phyloP scores from a whole-genome alignment of 37 sponge, comb jelly and placozoan genomes.

The Amphimedon queenslandica region DNA sequence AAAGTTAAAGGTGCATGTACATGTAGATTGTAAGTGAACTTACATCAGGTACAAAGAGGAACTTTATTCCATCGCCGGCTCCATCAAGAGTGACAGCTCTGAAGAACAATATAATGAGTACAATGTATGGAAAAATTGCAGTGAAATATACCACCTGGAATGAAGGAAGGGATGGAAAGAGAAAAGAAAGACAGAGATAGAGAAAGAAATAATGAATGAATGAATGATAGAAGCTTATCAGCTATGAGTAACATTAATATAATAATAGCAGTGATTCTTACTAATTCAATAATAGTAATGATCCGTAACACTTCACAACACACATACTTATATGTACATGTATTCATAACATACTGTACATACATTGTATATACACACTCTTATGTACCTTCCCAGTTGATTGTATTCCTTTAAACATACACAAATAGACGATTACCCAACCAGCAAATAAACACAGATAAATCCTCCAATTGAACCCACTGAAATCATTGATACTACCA shows the following conservation, averaged over 20 bases:
- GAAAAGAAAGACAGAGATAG: neutral
- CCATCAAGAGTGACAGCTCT: constrained; percentile 94
- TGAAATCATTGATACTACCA: constrained; percentile 46
- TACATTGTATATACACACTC: too few relatives aligned
- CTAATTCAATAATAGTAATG: too few relatives aligned
- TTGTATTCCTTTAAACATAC: constrained; percentile 91
- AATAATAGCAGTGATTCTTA: too few relatives aligned
- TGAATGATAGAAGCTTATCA: neutral
- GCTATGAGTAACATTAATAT: too few relatives aligned
- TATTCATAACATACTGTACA: neutral
- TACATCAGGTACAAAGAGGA: constrained; percentile 69
- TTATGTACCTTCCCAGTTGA: constrained; percentile 76
- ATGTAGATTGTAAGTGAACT: neutral
- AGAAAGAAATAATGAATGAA: neutral
- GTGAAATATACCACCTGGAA: constrained; percentile 88
- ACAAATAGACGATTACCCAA: constrained; percentile 85
- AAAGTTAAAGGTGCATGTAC: too few relatives aligned
- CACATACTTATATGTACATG: constrained; percentile 11
- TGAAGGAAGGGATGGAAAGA: neutral
- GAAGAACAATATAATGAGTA: constrained; percentile 86
- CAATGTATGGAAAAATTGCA: constrained; percentile 85
- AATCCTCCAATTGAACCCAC: constrained; percentile 85
- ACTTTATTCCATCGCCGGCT: constrained; percentile 82
- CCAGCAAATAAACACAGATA: constrained; percentile 68
- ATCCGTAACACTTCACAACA: neutral